These are phyloP conservation scores for Spatulosminthurus flaviceps DNA, from an alignment of 2,888 invertebrate genomes.

Conservation along the genomic window DNA sequence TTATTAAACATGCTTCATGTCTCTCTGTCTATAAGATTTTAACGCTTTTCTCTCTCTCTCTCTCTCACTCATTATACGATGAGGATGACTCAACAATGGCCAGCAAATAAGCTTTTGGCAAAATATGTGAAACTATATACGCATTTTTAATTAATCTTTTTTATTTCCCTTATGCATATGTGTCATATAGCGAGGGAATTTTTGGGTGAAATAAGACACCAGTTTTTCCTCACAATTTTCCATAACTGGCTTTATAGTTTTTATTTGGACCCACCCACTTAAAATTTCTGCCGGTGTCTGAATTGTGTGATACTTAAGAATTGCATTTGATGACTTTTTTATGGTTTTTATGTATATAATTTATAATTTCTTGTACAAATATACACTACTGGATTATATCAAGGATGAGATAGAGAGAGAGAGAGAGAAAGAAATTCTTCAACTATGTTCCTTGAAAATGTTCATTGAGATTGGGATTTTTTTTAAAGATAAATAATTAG, in stretches of 20 bases:
- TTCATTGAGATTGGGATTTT: neutral
- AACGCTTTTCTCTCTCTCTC: no score
- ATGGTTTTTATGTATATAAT: no score
- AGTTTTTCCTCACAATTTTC: neutral
- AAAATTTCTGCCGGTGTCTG: no score
- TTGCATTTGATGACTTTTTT: neutral
- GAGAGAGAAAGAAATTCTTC: no score
- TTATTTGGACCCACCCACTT: neutral
- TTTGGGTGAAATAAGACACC: no score
- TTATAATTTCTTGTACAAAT: no score
- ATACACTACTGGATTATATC: no score
- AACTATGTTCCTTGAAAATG: neutral
- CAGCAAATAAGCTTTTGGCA: no score
- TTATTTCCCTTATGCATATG: neutral
- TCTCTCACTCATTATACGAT: no score
- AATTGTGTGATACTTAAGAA: neutral
- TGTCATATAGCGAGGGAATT: no score
- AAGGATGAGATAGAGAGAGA: no score
- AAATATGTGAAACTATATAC: constrained; percentile 7
- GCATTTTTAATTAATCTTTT: constrained; percentile 4
- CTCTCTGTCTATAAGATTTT: neutral
- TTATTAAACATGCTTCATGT: neutral
- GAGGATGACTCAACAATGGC: neutral
- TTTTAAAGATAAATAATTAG: neutral
- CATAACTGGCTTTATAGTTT: neutral